Conservation (phyloP, 2,888 invertebrate genomes). For the Silvanus unidentatus region DNA sequence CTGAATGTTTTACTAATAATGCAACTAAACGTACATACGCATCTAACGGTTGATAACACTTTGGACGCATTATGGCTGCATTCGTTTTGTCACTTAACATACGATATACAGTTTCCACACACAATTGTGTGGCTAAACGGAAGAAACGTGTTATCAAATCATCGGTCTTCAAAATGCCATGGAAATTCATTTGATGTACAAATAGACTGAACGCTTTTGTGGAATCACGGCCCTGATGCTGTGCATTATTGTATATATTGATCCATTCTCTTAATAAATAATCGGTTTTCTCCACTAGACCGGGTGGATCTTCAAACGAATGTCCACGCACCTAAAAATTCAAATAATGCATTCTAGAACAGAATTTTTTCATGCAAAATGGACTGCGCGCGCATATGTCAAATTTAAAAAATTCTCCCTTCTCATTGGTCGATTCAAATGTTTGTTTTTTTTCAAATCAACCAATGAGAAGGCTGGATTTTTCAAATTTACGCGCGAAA, state of each 20-base stretch:
- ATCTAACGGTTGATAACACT: constrained; percentile 93
- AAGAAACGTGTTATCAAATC: constrained; percentile 96
- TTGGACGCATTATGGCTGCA: constrained; percentile 62
- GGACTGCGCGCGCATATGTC: not conserved
- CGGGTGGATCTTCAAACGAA: constrained; percentile 90
- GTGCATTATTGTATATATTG: constrained; percentile 71
- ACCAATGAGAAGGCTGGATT: too few species aligned
- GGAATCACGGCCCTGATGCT: constrained; percentile 73
- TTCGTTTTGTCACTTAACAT: constrained; percentile 69
- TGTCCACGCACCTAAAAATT: constrained; percentile 65
- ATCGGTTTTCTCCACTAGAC: constrained; percentile 92
- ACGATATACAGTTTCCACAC: constrained; percentile 90
- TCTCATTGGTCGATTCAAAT: too few species aligned
- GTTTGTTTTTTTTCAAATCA: too few species aligned
- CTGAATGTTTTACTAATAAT: constrained; percentile 89
- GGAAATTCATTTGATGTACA: constrained; percentile 94
- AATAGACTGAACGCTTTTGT: constrained; percentile 89
- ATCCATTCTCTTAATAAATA: constrained; percentile 94
- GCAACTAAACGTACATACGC: constrained; percentile 92
- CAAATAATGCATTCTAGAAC: too few species aligned
- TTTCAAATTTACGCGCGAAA: too few species aligned
- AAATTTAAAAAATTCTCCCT: too few species aligned
- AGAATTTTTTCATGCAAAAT: too few species aligned
- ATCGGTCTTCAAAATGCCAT: constrained; percentile 94
- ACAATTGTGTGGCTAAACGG: constrained; percentile 92